Evolutionary conservation across 2,113 vertebrate species (phyloP).

Genomic region (Pantherophis guttatus): DNA sequence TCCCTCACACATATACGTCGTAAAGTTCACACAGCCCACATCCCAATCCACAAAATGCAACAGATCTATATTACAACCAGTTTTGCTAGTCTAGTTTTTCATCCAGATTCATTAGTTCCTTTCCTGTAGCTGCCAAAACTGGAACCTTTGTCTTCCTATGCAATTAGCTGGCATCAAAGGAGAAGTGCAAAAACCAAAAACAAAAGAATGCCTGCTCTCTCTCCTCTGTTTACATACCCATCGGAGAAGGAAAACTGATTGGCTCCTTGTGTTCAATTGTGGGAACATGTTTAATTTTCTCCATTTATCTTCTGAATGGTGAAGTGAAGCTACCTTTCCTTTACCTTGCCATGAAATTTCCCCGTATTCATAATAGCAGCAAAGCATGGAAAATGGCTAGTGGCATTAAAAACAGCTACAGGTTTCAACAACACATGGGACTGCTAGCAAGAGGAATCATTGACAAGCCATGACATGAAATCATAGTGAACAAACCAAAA

Average conservation of each 20-base stretch:
- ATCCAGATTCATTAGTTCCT: neutral
- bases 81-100: neutral
- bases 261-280: neutral
- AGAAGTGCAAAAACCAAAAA: neutral
- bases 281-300: neutral
- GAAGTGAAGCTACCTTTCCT: neutral
- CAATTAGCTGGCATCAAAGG: neutral
- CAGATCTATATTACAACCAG: neutral
- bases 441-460: neutral
- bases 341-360: neutral
- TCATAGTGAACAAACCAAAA: neutral
- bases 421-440: neutral
- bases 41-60: neutral
- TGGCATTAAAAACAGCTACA: neutral
- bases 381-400: neutral
- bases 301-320: neutral
- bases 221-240: neutral
- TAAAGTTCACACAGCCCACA: neutral
- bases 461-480: neutral
- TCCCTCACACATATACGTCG: neutral
- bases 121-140: neutral
- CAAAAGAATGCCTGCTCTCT: neutral
- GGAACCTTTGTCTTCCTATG: neutral
- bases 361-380: neutral
- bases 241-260: neutral